Evolutionary conservation across 2,888 invertebrate species (phyloP).

Genomic region (Stenchaetothrips biformis): DNA sequence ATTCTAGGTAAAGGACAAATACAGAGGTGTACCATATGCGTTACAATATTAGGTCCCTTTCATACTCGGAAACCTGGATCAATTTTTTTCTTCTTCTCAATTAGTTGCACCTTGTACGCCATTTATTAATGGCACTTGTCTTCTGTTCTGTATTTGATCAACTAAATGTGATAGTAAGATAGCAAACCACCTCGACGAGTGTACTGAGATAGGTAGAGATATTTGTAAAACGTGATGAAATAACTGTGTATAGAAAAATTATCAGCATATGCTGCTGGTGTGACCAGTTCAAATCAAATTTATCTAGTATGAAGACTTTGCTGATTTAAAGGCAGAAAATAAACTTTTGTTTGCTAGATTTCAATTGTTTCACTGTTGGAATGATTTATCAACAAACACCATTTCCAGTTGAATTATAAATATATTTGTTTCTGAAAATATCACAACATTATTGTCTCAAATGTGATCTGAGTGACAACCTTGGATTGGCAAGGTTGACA

Average conservation of each 20-base stretch:
- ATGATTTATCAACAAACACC: too few species aligned
- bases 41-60: too few species aligned
- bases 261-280: too few species aligned
- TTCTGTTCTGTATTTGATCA: background rate
- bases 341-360: background rate
- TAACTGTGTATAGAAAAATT: background rate
- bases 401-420: background rate
- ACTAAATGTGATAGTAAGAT: background rate
- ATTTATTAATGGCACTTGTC: too few species aligned
- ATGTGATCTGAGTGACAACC: background rate
- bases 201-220: background rate
- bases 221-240: background rate
- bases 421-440: background rate
- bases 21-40: too few species aligned
- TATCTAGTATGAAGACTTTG: background rate
- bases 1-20: too few species aligned
- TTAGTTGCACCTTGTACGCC: too few species aligned
- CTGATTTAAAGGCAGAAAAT: background rate
- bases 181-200: background rate
- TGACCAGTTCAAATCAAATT: too few species aligned
- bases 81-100: background rate
- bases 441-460: conserved; percentile 14
- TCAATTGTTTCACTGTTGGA: background rate
- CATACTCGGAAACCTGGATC: background rate
- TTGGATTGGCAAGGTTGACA: background rate